Percentiles rank a stretch among this genome's conserved stretches.
Evolutionary conservation across 2,797 vertebrate genomes (phyloP).

Genomic region (Gymnothorax reevesii): DNA sequence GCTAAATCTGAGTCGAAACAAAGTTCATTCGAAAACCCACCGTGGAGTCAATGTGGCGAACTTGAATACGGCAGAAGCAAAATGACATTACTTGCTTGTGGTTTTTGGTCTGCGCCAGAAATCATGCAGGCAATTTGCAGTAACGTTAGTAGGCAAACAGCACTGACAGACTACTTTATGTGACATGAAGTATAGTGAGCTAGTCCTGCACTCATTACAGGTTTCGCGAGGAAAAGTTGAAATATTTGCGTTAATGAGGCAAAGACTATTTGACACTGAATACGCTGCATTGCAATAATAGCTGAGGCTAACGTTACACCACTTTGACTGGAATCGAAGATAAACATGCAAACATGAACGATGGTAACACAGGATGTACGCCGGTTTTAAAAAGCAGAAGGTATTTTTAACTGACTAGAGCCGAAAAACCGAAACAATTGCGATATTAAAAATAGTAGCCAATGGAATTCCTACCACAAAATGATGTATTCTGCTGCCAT

Average conservation of each 20-base stretch:
- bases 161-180: background rate
- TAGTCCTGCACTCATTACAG: background rate
- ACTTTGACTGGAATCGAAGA: background rate
- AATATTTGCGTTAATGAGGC: background rate
- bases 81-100: background rate
- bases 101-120: background rate
- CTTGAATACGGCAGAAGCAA: background rate
- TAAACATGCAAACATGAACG: background rate
- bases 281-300: background rate
- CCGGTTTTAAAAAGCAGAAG: constrained; percentile 7
- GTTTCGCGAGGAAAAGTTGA: background rate
- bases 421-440: constrained; percentile 20
- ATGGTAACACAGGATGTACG: constrained; percentile 8
- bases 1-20: constrained; percentile 30
- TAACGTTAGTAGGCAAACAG: background rate
- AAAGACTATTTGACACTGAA: background rate
- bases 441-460: constrained; percentile 21
- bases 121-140: background rate
- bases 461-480: constrained; percentile 54
- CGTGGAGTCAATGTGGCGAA: background rate
- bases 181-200: background rate
- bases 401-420: constrained; percentile 25
- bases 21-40: constrained; percentile 19
- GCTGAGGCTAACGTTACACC: background rate
- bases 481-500: constrained; percentile 67